Conservation (phyloP, 2,797 vertebrate species). For the Malacoraja senta region DNA sequence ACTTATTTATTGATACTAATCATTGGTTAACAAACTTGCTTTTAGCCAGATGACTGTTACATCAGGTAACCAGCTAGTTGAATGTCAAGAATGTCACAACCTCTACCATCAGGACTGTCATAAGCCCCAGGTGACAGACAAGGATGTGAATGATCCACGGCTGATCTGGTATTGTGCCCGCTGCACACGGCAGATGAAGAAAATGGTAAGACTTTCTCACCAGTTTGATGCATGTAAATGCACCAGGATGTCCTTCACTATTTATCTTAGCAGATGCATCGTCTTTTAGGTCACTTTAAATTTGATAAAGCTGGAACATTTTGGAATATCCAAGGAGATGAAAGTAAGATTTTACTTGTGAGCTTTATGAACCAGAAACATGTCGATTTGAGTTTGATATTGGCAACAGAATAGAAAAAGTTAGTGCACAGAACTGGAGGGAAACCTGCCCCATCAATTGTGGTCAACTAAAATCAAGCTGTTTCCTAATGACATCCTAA, state of each 20-base stretch:
- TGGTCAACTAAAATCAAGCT: not conserved
- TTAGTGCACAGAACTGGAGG: not conserved
- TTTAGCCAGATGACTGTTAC: constrained; percentile 92
- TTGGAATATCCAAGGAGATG: not conserved
- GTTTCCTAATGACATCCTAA: not conserved
- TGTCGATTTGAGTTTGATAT: not conserved
- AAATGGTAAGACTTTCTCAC: constrained; percentile 70
- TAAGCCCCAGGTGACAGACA: constrained; percentile 95
- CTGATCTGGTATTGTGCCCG: constrained; percentile 96
- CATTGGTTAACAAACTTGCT: not conserved
- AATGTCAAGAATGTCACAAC: constrained; percentile 98
- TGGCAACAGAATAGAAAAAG: not conserved
- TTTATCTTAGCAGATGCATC: not conserved
- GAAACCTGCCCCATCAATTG: not conserved
- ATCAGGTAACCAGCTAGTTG: constrained; percentile 91
- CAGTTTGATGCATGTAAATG: not conserved
- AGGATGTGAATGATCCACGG: constrained; percentile 93
- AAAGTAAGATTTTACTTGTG: not conserved
- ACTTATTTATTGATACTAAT: constrained; percentile 1
- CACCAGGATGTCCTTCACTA: too few relatives aligned
- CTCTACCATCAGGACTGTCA: constrained; percentile 98
- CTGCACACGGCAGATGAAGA: constrained; percentile 95
- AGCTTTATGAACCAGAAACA: not conserved
- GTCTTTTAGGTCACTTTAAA: not conserved
- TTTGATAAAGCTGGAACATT: not conserved